Conservation (phyloP, 2,797 vertebrate species). For the Heteromormyrus szaboi region DNA sequence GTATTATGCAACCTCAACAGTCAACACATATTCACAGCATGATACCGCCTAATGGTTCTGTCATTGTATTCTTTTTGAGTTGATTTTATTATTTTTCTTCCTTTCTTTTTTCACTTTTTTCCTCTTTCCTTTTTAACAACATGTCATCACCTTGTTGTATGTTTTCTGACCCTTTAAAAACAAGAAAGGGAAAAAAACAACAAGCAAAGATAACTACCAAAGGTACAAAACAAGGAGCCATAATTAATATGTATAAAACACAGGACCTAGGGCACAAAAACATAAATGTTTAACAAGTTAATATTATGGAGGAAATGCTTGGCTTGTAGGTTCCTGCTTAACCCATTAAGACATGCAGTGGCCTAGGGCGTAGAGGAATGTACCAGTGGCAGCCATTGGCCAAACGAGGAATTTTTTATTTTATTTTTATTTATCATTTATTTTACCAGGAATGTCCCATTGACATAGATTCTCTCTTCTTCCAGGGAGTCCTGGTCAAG, state of each 20-base stretch:
- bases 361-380: background rate
- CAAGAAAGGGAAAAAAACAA: background rate
- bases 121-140: background rate
- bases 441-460: no score
- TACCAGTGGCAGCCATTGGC: background rate
- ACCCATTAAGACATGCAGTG: background rate
- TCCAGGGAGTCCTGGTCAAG: no score
- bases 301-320: background rate
- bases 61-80: background rate
- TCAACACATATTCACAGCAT: background rate
- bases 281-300: background rate
- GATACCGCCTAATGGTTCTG: background rate
- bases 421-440: no score
- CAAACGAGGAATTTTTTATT: background rate
- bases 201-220: background rate
- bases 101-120: background rate
- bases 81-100: background rate
- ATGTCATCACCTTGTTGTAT: background rate
- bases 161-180: background rate
- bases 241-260: background rate
- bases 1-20: background rate
- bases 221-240: background rate
- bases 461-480: no score
- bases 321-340: background rate
- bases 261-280: background rate